Percentiles rank a stretch among this genome's conserved stretches.
Conservation (phyloP, 2,888 invertebrate species). For the Drosophila atripex region DNA sequence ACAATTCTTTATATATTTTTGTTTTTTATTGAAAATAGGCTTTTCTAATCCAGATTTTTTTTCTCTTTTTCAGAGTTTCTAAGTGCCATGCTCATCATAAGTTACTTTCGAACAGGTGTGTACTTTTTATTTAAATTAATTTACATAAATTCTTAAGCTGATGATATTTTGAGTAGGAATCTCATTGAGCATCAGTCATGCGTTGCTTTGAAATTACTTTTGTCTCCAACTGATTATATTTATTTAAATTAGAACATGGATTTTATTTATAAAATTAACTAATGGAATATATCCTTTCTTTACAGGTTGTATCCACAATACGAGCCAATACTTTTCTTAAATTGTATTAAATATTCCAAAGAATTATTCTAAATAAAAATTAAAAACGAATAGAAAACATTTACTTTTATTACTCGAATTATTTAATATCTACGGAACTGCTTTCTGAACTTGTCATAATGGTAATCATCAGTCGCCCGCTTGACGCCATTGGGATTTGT, state of each 20-base stretch:
- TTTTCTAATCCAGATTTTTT: not conserved
- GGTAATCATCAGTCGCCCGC: conserved; percentile 98
- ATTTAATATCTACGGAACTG: conserved; percentile 93
- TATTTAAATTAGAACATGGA: not conserved
- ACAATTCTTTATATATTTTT: too few relatives aligned
- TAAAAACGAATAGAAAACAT: not conserved
- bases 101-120: conserved; percentile 16
- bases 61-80: not conserved
- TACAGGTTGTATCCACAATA: conserved; percentile 4
- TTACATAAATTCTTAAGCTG: conserved; percentile 21
- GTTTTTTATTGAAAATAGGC: not conserved
- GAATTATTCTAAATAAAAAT: not conserved
- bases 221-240: conserved; percentile 55
- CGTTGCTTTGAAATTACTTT: conserved; percentile 71
- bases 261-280: not conserved
- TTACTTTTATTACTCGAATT: conserved; percentile 10
- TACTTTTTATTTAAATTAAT: conserved; percentile 2
- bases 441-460: conserved; percentile 98
- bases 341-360: too few relatives aligned
- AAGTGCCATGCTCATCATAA: not conserved
- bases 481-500: conserved; percentile 88
- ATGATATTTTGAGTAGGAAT: conserved; percentile 74
- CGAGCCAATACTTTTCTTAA: not conserved
- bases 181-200: conserved; percentile 77
- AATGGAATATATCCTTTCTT: conserved; percentile 7